Evolutionary conservation across 2,888 invertebrate genomes (phyloP).

Genomic region (Drosophila prolongata): DNA sequence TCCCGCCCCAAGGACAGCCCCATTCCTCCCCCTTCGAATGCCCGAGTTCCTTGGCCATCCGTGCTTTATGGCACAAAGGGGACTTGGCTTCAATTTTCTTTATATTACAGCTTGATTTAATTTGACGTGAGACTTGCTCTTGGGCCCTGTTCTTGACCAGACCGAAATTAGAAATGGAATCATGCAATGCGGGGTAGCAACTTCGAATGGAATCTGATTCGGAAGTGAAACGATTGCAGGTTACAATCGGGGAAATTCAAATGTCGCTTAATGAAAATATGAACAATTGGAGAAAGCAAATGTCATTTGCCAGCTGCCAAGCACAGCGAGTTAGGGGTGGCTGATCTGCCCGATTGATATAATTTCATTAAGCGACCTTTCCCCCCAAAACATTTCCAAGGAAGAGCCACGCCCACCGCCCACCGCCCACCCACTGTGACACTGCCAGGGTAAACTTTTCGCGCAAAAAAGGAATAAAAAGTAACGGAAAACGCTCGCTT

Average conservation of each 20-base stretch:
- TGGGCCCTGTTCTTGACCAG: constrained; percentile 61
- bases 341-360: constrained; percentile 67
- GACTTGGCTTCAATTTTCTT: constrained; percentile 82
- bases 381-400: constrained; percentile 32
- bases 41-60: constrained; percentile 20
- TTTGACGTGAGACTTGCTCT: constrained; percentile 83
- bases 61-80: constrained; percentile 82
- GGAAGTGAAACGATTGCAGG: constrained; percentile 56
- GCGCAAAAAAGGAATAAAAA: constrained; percentile 33
- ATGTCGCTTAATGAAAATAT: constrained; percentile 58
- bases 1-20: constrained; percentile 1
- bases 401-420: constrained; percentile 41
- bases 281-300: constrained; percentile 59
- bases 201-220: neutral
- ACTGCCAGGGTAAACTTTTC: constrained; percentile 31
- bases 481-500: constrained; percentile 35
- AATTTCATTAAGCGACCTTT: constrained; percentile 67
- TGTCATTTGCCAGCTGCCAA: constrained; percentile 74
- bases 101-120: constrained; percentile 84
- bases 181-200: constrained; percentile 8
- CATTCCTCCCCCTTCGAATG: constrained; percentile 10
- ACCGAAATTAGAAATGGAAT: constrained; percentile 42
- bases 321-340: constrained; percentile 24
- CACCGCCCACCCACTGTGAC: constrained; percentile 14
- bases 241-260: constrained; percentile 53